Percentiles rank a stretch among this genome's conserved stretches.
These are phyloP conservation scores for Cylas formicarius DNA, from an alignment of 1,140 invertebrate species.

Conservation along the genomic window DNA sequence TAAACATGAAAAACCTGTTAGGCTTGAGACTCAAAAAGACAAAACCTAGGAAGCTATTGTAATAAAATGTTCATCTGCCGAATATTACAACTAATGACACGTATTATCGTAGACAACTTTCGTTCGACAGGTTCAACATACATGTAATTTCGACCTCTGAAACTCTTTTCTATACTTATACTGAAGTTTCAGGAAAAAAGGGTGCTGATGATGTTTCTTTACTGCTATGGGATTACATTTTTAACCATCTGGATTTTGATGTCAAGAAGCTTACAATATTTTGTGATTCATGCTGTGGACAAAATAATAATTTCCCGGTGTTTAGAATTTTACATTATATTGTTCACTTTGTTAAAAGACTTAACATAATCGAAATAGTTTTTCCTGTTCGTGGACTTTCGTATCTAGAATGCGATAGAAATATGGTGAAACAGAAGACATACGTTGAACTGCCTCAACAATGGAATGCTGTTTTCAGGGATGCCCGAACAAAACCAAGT, in stretches of 20 bases:
- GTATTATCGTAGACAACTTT: too few relatives aligned
- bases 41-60: too few relatives aligned
- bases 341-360: constrained; percentile 3
- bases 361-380: constrained; percentile 15
- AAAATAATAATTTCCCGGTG: constrained; percentile 22
- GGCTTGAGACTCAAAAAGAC: too few relatives aligned
- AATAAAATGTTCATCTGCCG: too few relatives aligned
- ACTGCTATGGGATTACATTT: constrained; percentile 14
- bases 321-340: constrained; percentile 22
- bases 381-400: constrained; percentile 17
- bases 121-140: not conserved
- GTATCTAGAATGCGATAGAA: constrained; percentile 10
- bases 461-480: too few relatives aligned
- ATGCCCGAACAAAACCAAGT: too few relatives aligned
- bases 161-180: constrained; percentile 10
- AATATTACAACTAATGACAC: too few relatives aligned
- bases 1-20: too few relatives aligned
- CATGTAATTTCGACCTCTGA: not conserved
- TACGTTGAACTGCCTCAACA: too few relatives aligned
- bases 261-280: constrained; percentile 11
- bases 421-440: too few relatives aligned
- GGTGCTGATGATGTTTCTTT: constrained; percentile 15
- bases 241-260: constrained; percentile 7
- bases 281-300: constrained; percentile 20
- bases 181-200: constrained; percentile 8